phyloP scores from a whole-genome alignment of 1,140 invertebrate species.

The Drosophila saltans region DNA sequence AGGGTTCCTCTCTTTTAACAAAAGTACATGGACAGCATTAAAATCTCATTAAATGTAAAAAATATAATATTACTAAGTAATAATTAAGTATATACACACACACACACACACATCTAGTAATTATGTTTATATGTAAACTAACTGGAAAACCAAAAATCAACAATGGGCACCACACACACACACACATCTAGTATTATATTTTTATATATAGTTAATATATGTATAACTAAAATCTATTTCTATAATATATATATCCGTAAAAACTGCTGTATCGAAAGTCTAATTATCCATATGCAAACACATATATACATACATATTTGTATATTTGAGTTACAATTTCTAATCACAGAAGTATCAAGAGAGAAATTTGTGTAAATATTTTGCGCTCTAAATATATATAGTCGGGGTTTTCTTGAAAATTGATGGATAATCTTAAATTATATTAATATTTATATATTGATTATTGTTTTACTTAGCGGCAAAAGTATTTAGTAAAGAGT shows the following conservation, averaged over 20 bases:
- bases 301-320: conserved; percentile 37
- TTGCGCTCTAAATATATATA: not conserved
- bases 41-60: conserved; percentile 53
- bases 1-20: not conserved
- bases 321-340: conserved; percentile 35
- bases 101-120: conserved; percentile 23
- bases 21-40: conserved; percentile 19
- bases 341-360: not conserved
- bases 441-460: not conserved
- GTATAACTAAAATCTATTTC: conserved; percentile 49
- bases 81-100: conserved; percentile 36
- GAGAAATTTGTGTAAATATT: conserved; percentile 6
- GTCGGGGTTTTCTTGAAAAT: not conserved
- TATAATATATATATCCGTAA: conserved; percentile 37
- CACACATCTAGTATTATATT: not conserved
- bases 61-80: conserved; percentile 30
- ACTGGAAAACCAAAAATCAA: conserved; percentile 14
- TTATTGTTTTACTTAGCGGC: conserved; percentile 26
- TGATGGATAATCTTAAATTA: conserved; percentile 24
- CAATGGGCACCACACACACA: not conserved
- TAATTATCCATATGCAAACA: conserved; percentile 30
- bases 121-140: conserved; percentile 60
- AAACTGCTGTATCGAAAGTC: conserved; percentile 39
- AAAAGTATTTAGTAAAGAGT: conserved; percentile 46
- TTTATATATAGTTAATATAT: conserved; percentile 28